phyloP scores from a whole-genome alignment of 2,888 invertebrate genomes.

The Tricholauxania praeusta region DNA sequence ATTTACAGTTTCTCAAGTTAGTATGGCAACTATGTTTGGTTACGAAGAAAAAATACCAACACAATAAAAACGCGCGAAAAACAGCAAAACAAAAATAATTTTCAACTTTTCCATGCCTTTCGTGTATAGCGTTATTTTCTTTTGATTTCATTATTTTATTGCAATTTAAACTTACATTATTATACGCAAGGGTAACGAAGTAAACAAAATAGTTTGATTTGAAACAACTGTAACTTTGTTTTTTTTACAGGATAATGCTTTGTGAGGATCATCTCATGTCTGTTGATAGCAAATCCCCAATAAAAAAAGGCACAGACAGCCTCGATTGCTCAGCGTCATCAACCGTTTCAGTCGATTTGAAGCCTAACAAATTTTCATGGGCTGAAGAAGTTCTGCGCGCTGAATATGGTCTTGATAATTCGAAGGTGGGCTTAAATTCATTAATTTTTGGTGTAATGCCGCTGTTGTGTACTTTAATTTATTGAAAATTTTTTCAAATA shows the following conservation, averaged over 20 bases:
- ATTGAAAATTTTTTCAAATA: not conserved
- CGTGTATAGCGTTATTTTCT: no score
- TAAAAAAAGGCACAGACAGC: slow-evolving; percentile 48
- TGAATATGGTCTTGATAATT: slow-evolving; percentile 53
- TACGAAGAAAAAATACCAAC: no score
- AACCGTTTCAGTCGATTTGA: slow-evolving; percentile 50
- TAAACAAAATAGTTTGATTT: no score
- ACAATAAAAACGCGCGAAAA: no score
- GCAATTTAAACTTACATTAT: not conserved
- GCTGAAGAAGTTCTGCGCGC: slow-evolving; percentile 57
- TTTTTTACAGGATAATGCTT: slow-evolving; percentile 47
- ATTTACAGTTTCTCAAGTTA: no score
- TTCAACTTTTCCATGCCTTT: no score
- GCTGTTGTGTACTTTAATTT: not conserved
- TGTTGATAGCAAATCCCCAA: slow-evolving; percentile 47
- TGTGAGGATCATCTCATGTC: slow-evolving; percentile 52
- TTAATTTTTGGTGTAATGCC: not conserved
- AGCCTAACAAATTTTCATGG: slow-evolving; percentile 53
- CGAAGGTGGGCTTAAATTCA: slow-evolving; percentile 43
- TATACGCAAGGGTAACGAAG: not conserved
- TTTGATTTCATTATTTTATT: no score
- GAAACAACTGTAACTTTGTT: not conserved
- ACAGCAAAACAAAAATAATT: no score
- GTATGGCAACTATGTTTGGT: no score
- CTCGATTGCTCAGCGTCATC: slow-evolving; percentile 49